These are phyloP conservation scores for Kryptolebias marmoratus DNA, from an alignment of 2,113 vertebrate genomes.

Conservation along the genomic window DNA sequence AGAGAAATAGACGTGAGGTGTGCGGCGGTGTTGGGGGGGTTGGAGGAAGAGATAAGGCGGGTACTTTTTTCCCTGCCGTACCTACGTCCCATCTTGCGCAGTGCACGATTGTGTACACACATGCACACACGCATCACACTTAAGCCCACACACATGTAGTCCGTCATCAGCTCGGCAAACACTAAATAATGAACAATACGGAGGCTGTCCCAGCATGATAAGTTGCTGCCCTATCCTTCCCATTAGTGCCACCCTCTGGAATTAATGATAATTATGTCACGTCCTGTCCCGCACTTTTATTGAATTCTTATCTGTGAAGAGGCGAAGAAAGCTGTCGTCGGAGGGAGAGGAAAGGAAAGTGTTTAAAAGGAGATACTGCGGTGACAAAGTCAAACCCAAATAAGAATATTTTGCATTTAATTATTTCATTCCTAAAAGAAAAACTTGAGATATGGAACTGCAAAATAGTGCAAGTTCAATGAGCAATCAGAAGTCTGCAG, in stretches of 20 bases:
- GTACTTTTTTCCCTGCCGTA: slow-evolving; percentile 73
- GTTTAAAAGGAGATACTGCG: slow-evolving; percentile 60
- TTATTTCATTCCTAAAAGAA: slow-evolving; percentile 55
- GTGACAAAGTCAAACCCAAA: slow-evolving; percentile 61
- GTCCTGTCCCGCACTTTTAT: slow-evolving; percentile 83
- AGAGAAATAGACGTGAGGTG: slow-evolving; percentile 80
- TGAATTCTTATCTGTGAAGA: slow-evolving; percentile 91
- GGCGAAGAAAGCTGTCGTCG: slow-evolving; percentile 52
- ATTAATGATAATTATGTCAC: slow-evolving; percentile 96
- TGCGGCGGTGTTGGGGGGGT: slow-evolving; percentile 65
- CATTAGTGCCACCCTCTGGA: slow-evolving; percentile 87
- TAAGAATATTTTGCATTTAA: slow-evolving; percentile 64
- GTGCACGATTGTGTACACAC: slow-evolving; percentile 43
- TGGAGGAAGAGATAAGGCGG: slow-evolving; percentile 89
- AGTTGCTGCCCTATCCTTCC: slow-evolving; percentile 83
- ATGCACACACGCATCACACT: background rate
- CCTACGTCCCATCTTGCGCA: slow-evolving; percentile 67
- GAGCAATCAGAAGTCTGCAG: slow-evolving; percentile 52
- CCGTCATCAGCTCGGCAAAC: slow-evolving; percentile 93
- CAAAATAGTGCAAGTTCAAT: slow-evolving; percentile 55
- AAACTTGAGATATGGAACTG: slow-evolving; percentile 45
- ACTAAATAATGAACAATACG: slow-evolving; percentile 93
- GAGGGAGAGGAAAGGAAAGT: slow-evolving; percentile 41
- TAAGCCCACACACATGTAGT: slow-evolving; percentile 40
- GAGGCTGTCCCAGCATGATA: slow-evolving; percentile 89